Base-by-base conservation (phyloP, 2,888 invertebrate genomes). In the Hydroisotoma schaefferi region DNA sequence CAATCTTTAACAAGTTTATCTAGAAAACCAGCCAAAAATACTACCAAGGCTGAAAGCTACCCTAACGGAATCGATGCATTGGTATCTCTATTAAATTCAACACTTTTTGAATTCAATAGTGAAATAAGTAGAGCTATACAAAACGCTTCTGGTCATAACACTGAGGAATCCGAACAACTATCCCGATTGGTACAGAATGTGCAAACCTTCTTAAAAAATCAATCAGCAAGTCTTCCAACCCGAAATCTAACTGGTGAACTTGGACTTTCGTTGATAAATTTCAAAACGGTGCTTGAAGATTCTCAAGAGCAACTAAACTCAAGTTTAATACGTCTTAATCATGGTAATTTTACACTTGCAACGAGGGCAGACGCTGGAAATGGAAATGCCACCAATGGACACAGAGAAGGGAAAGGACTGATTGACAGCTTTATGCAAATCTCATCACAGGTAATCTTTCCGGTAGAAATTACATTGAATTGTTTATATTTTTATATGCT, bases 371-470 rank as follows among this genome's bases (percentile, higher is more conserved):
- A 43, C 6, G 6, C n/a, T 43, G 18, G 12, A 6, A 47, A 23
- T 47, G 23, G 25, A 22, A 23, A 47, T 23, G 6, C 25, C 6
- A 47, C 18, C 15, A 23, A 10, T 23, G 10, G 5, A 15, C 12
- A 18, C 6, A 15, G 25, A 47, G 43, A 22, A 47, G 47, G 25
- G 22, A 23, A 22, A 23, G 47, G 25, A 49, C 6, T 49, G 27
- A 12, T 28, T 15, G 5, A 49, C 5, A 49, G 28, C 26, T 8
- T 49, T n/a, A 49, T 49, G 49, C 27, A 28, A 49, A 25, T 49
- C 6, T 49, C 49, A 8, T 49, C 49, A 26, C 22, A 49, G 49
- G 47, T 47, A 15, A 22, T 6, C 3, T 47, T 47, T 43, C 6
- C 6, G 6, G 8, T 43, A 6, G 8, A 33, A 33, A 33, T 33